Conservation (phyloP, 2,797 vertebrate species). For the Monodelphis domestica region DNA sequence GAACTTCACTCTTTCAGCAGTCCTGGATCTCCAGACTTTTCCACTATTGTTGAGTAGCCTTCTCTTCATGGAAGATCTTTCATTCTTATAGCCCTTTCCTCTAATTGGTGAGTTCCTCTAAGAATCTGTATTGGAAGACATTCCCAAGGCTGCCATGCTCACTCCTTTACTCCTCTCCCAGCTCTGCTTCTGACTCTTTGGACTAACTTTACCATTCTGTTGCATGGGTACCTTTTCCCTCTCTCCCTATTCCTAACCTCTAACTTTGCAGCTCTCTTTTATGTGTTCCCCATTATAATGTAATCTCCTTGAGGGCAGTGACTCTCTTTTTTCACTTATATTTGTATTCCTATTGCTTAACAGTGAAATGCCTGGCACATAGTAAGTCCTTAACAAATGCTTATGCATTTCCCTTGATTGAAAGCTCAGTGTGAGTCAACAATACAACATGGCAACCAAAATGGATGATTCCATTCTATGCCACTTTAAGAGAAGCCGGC, state of each 20-base stretch:
- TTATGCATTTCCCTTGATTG: neutral
- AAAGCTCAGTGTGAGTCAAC: neutral
- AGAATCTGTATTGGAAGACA: too few species aligned
- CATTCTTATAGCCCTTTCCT: too few species aligned
- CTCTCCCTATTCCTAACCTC: too few species aligned
- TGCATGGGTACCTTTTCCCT: too few species aligned
- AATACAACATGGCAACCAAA: neutral
- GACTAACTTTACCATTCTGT: neutral
- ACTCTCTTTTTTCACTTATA: neutral
- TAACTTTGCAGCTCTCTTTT: neutral
- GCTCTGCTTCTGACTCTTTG: too few species aligned
- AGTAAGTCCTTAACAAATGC: neutral
- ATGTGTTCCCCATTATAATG: neutral
- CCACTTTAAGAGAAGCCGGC: neutral
- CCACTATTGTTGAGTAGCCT: too few species aligned
- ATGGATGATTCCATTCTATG: neutral
- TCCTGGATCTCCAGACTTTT: too few species aligned
- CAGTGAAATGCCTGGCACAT: neutral
- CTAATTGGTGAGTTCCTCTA: too few species aligned
- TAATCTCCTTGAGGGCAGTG: neutral
- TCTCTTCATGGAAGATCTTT: too few species aligned
- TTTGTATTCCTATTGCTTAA: neutral
- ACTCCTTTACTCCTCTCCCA: too few species aligned
- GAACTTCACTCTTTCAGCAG: too few species aligned
- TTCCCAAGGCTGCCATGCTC: too few species aligned